phyloP scores from a whole-genome alignment of 2,888 invertebrate species.

The Cybosia mesomella region DNA sequence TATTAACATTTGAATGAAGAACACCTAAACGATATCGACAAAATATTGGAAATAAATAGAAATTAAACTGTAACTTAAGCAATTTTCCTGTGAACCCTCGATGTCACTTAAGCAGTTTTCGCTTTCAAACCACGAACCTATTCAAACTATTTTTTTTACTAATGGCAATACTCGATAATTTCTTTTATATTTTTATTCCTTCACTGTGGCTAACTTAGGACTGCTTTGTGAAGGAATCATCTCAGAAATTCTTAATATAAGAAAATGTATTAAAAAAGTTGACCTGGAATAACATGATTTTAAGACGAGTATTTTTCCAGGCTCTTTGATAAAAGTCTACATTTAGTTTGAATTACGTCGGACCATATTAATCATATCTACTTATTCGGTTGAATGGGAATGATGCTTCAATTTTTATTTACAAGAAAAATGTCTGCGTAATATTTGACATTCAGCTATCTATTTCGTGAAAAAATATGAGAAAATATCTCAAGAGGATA shows the following conservation, averaged over 20 bases:
- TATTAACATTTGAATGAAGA: too few species aligned
- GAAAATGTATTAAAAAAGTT: background rate
- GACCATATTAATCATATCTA: slow-evolving; percentile 33
- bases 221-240: background rate
- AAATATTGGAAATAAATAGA: too few species aligned
- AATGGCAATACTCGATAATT: background rate
- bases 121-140: background rate
- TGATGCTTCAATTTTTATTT: slow-evolving; percentile 26
- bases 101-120: background rate
- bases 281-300: background rate
- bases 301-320: background rate
- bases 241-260: background rate
- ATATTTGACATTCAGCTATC: slow-evolving; percentile 19
- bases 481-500: slow-evolving; percentile 39
- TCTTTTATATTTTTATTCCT: background rate
- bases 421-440: slow-evolving; percentile 17
- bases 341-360: slow-evolving; percentile 15
- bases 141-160: background rate
- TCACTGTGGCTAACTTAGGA: background rate
- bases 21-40: too few species aligned
- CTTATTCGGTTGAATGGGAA: slow-evolving; percentile 32
- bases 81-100: background rate
- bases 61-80: background rate
- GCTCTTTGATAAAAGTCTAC: slow-evolving; percentile 20
- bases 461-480: slow-evolving; percentile 19